phyloP scores from a whole-genome alignment of 2,888 invertebrate species.

The Emmelina monodactyla region DNA sequence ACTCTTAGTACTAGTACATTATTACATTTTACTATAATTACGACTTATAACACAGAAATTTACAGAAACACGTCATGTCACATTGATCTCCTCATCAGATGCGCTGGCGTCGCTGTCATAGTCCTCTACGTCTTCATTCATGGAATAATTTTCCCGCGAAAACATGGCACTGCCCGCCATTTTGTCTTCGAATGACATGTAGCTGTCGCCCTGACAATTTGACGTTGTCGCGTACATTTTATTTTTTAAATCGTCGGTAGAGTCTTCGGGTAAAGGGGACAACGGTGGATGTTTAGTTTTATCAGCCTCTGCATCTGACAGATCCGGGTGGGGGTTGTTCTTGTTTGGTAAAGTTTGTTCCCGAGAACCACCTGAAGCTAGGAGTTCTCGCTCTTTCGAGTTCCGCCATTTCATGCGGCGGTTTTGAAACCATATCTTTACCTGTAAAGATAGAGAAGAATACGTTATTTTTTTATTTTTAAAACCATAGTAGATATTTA shows the following conservation, averaged over 20 bases:
- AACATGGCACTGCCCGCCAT: slow-evolving; percentile 34
- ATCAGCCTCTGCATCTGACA: slow-evolving; percentile 89
- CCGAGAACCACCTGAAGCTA: slow-evolving; percentile 91
- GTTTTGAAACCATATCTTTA: slow-evolving; percentile 90
- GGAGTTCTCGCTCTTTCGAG: slow-evolving; percentile 92
- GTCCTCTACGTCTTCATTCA: slow-evolving; percentile 49
- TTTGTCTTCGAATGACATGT: slow-evolving; percentile 48
- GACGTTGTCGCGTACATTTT: slow-evolving; percentile 43
- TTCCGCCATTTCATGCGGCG: slow-evolving; percentile 99
- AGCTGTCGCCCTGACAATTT: slow-evolving; percentile 29
- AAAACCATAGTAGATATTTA: background rate
- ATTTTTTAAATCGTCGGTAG: slow-evolving; percentile 30
- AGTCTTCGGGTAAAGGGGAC: slow-evolving; percentile 52
- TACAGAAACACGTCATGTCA: slow-evolving; percentile 75
- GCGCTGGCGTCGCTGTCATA: slow-evolving; percentile 69
- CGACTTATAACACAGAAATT: slow-evolving; percentile 3
- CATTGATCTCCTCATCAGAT: slow-evolving; percentile 85
- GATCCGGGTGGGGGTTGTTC: slow-evolving; percentile 94
- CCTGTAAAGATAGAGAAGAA: too few relatives aligned
- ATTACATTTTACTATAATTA: too few relatives aligned
- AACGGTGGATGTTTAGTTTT: slow-evolving; percentile 72
- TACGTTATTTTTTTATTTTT: background rate
- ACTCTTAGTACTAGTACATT: too few relatives aligned
- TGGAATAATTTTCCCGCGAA: slow-evolving; percentile 35
- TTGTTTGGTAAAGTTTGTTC: slow-evolving; percentile 97